These are phyloP conservation scores for Drosophila pruinosa DNA, from an alignment of 1,140 invertebrate species.

Conservation along the genomic window DNA sequence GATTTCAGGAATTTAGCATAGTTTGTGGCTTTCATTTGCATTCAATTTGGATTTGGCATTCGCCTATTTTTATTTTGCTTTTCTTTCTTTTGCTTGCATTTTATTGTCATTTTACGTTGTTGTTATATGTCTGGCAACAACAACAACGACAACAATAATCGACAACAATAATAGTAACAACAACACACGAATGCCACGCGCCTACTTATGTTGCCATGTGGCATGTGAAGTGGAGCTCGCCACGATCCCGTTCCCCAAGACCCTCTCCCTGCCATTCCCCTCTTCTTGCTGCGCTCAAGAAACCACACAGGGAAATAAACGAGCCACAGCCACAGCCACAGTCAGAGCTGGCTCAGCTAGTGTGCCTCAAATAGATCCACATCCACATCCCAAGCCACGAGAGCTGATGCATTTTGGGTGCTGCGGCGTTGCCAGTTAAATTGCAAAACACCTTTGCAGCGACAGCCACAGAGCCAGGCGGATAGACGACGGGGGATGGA, in stretches of 20 bases:
- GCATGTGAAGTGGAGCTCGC: slow-evolving; percentile 75
- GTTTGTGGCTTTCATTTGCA: slow-evolving; percentile 82
- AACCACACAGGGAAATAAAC: slow-evolving; percentile 50
- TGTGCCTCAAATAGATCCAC: slow-evolving; percentile 62
- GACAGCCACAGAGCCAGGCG: slow-evolving; percentile 44
- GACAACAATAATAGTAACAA: slow-evolving; percentile 79
- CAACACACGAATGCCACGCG: slow-evolving; percentile 82
- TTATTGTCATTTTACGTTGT: slow-evolving; percentile 80
- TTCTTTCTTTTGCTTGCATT: slow-evolving; percentile 46
- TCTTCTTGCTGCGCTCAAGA: background rate
- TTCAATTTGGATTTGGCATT: slow-evolving; percentile 77
- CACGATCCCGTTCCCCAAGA: slow-evolving; percentile 43
- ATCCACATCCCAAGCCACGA: slow-evolving; percentile 17
- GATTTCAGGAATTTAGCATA: slow-evolving; percentile 82
- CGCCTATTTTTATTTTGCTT: slow-evolving; percentile 38
- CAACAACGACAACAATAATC: slow-evolving; percentile 68
- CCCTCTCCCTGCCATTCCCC: background rate
- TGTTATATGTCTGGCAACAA: slow-evolving; percentile 56
- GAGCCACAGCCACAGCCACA: slow-evolving; percentile 16
- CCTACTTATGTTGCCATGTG: slow-evolving; percentile 81
- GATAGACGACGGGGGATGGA: slow-evolving; percentile 8
- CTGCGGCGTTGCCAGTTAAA: slow-evolving; percentile 72
- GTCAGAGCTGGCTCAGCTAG: slow-evolving; percentile 19
- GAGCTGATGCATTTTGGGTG: slow-evolving; percentile 51
- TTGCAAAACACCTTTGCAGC: slow-evolving; percentile 80